Percentiles rank a stretch among this genome's conserved stretches.
These are phyloP conservation scores for Epizoanthus illoricatus DNA, from an alignment of 92 coral and sea anemone genomes.

Conservation along the genomic window DNA sequence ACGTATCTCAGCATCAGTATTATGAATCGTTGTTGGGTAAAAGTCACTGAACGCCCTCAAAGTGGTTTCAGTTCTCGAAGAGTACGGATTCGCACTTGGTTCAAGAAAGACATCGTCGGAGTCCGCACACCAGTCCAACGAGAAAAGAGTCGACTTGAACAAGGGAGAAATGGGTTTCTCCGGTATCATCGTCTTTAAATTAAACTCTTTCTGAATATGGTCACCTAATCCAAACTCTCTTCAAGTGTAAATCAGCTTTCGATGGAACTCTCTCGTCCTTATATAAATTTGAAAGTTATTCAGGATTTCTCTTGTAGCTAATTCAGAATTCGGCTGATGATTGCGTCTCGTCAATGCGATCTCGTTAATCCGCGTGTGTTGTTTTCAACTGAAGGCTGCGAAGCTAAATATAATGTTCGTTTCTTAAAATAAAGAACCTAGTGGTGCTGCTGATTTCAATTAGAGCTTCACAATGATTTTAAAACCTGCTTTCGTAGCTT, in stretches of 20 bases:
- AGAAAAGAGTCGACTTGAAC: constrained; percentile 12
- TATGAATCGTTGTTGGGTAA: background rate
- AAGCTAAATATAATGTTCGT: background rate
- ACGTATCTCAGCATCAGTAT: background rate
- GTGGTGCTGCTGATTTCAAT: background rate
- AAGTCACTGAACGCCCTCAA: background rate
- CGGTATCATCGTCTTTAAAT: constrained; percentile 9
- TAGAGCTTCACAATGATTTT: background rate
- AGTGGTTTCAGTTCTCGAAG: constrained; percentile 1
- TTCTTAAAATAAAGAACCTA: background rate
- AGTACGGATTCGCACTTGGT: background rate
- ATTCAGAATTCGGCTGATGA: too few relatives aligned
- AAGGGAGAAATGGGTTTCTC: constrained; percentile 22
- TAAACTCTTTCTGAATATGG: background rate
- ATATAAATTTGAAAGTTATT: background rate
- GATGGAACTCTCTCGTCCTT: background rate
- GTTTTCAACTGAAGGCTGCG: background rate
- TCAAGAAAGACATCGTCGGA: constrained; percentile 32
- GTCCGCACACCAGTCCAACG: constrained; percentile 13
- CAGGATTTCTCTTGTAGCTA: background rate
- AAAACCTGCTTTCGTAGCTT: background rate
- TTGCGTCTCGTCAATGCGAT: background rate
- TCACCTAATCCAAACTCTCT: too few relatives aligned
- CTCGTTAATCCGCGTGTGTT: too few relatives aligned
- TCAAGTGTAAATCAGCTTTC: background rate